These are phyloP conservation scores for Trissoscelio sp. DNA, from an alignment of 2,888 invertebrate genomes.

Conservation along the genomic window DNA sequence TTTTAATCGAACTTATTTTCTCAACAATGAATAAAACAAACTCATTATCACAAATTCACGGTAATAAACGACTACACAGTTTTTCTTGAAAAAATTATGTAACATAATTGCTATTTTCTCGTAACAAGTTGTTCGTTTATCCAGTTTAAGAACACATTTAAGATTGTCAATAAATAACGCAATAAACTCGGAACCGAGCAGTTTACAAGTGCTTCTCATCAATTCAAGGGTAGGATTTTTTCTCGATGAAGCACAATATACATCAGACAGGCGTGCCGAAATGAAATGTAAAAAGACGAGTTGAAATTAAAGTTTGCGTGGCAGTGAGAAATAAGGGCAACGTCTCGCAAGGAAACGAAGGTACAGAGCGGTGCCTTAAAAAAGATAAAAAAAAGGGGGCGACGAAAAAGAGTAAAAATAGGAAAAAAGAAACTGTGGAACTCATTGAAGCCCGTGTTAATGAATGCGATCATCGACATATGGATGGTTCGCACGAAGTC, in stretches of 20 bases:
- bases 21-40: constrained; percentile 11
- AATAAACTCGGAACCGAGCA: background rate
- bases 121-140: constrained; percentile 17
- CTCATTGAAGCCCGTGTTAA: constrained; percentile 36
- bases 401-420: background rate
- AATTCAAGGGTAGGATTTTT: constrained; percentile 33
- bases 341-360: constrained; percentile 39
- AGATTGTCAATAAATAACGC: constrained; percentile 43
- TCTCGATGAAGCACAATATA: constrained; percentile 25
- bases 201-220: constrained; percentile 38
- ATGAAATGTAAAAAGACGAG: constrained; percentile 36
- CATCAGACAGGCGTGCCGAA: constrained; percentile 37
- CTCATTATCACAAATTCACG: constrained; percentile 17
- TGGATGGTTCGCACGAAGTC: constrained; percentile 34
- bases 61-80: constrained; percentile 11
- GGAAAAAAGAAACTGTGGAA: background rate
- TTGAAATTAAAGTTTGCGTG: constrained; percentile 51
- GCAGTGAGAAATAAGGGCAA: constrained; percentile 35
- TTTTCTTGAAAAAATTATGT: constrained; percentile 20
- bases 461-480: constrained; percentile 28
- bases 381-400: constrained; percentile 7
- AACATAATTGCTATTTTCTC: constrained; percentile 20
- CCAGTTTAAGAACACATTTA: constrained; percentile 17
- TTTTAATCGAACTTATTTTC: background rate
- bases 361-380: constrained; percentile 2